Base-by-base conservation (phyloP, 2,113 vertebrate genomes). In the Hyperoodon ampullatus region DNA sequence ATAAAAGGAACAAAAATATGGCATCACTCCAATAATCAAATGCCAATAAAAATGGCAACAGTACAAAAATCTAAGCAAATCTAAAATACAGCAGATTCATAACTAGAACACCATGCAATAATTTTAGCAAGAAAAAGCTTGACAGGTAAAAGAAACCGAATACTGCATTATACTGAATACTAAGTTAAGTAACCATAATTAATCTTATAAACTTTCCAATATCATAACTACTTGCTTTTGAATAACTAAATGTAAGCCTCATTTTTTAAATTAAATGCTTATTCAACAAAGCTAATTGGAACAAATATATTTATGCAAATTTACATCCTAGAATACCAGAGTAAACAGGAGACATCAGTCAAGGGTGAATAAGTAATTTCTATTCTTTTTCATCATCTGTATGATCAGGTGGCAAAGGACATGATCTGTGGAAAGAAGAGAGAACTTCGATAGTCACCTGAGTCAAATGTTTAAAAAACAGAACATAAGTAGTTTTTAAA, bases 301-400 rank as follows among this genome's bases (percentile, higher is more conserved):
- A 58, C 4, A 93, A 92, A 97, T 55, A 81, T 15, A 61, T 93
- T 95, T 84, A 96, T 55, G 94, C 78, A 98, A 93, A 93, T 80
- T 58, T 96, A 97, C 42, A 97, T 91, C 72, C 35, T 80, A 93
- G 19, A 14, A 95, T 78, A 75, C 0, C 85, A 87, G 47, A 53
- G 88, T 0, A 7, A 97, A 90, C 55, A 77, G 1, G 74, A 65
- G 94, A 74, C 83, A 74, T 93, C 92, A 88, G 75, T 94, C n/a
- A 55, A 94, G 80, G 72, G 83, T 72, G 19, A 0, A 77, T 95
- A 88, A 91, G 23, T 92, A 93, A 97, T 71, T 96, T 97, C 94
- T 98, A 75, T 35, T 98, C 98, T 61, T 98, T 97, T 42, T 93
- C 94, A 0, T 97, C 97, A 91, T 98, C 93, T 1, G 80, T 72